These are phyloP conservation scores for Cephalopterus ornatus DNA, from an alignment of 2,113 vertebrate genomes.

Conservation along the genomic window DNA sequence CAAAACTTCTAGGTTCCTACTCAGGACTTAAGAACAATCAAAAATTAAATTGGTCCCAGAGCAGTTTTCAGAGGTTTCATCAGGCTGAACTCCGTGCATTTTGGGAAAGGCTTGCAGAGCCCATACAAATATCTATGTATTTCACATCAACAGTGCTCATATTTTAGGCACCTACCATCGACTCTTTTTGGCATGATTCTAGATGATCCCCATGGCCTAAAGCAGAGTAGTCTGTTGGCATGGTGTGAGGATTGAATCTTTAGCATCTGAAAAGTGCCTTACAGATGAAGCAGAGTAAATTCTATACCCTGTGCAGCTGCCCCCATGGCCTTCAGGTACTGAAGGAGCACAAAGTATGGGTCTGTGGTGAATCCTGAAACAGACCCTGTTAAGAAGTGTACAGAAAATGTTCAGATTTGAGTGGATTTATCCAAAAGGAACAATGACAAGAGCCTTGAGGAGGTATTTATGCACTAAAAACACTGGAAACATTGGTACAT, in stretches of 20 bases:
- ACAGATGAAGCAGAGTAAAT: not conserved
- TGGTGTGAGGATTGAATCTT: not conserved
- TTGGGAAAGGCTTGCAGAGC: not conserved
- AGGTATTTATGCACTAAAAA: not conserved
- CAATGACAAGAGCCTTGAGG: not conserved
- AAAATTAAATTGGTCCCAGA: not conserved
- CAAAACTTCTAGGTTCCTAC: not conserved
- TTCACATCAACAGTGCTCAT: not conserved
- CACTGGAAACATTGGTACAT: fast-evolving
- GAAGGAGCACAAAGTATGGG: not conserved
- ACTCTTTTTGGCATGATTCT: not conserved
- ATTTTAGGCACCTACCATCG: fast-evolving
- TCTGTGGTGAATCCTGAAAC: not conserved
- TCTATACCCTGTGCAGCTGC: too few species aligned
- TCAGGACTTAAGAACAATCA: not conserved
- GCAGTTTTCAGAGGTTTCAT: not conserved
- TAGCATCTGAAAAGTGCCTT: not conserved
- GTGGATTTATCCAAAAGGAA: not conserved
- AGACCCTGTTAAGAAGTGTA: not conserved
- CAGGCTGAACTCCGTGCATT: not conserved
- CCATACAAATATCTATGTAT: not conserved
- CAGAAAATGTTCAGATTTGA: not conserved
- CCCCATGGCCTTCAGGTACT: not conserved
- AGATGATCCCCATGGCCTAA: not conserved
- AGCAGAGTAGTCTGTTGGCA: not conserved